Evolutionary conservation across 53 echinoderm and acorn worm genomes (phyloP), one percentile per base, ranked within the genome.

Genomic region (Stichopus horrens): DNA sequence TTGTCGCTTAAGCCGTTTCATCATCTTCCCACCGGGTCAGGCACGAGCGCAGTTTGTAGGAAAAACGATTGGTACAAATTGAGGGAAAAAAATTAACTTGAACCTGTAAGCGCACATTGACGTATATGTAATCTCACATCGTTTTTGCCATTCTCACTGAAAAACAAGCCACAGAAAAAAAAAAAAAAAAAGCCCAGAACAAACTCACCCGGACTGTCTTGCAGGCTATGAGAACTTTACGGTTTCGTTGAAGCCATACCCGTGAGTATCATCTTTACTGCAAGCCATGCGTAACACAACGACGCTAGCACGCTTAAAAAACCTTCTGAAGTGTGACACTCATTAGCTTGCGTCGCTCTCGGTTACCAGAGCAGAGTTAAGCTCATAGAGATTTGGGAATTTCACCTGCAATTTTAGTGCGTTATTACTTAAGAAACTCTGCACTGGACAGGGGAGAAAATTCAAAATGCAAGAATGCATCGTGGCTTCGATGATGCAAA

Each of bases 231-330:
- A 63, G 63, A 10, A 10, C 63, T 63, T 63, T 63, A 63, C 8
- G 63, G 11, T 63, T 63, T 63, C 11, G 63, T 63, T 63, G 63
- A 63, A 63, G 63, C 10, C 10, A 4, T 63, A 0, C 63, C 10
- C 63, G 63, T 63, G 11, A 63, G 63, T 63, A 16, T 63, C 63
- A 63, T 63, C 63, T 63, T 16, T 63, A 53, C 16, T 51, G 10
- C 79, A 79, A 79, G 9, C 52, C 79, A 79, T 51, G 55, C 79
- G 79, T 79, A 79, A 79, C 79, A 52, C 55, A 79, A 19, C 10
- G 21, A 52, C 79, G 79, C 54, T 7, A 79, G 79, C 54, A 51
- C n/a, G 54, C n/a, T 79, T 53, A 51, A 79, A 18, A 75, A 37
- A 37, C 52, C 23, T 79, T 51, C 7, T 53, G 8, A 55, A 53